Percentiles rank a stretch among this genome's conserved stretches.
phyloP scores from a whole-genome alignment of 2,888 invertebrate genomes.

The Catocala fraxini region DNA sequence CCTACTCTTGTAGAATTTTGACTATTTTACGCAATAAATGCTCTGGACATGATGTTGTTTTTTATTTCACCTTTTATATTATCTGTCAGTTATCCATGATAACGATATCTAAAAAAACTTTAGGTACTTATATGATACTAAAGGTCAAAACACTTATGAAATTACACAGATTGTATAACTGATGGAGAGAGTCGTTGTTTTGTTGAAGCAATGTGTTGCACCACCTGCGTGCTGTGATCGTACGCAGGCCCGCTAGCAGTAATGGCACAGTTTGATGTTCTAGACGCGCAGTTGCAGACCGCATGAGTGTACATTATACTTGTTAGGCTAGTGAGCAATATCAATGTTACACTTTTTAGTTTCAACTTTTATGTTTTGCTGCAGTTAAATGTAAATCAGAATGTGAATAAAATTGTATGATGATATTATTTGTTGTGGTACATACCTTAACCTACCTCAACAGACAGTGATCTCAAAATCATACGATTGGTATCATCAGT shows the following conservation, averaged over 20 bases:
- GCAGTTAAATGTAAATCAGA: constrained; percentile 1
- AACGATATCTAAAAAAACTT: not conserved
- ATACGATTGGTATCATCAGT: no score
- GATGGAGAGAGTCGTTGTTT: constrained; percentile 1
- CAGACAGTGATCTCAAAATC: no score
- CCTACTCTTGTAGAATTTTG: constrained; percentile 87
- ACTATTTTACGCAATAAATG: constrained; percentile 86
- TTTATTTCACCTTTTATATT: constrained; percentile 57
- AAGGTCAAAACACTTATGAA: not conserved
- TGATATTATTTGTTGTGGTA: no score
- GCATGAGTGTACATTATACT: constrained; percentile 11
- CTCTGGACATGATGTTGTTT: constrained; percentile 76
- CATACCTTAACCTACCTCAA: no score
- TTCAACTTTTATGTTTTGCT: constrained; percentile 10
- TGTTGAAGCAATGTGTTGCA: constrained; percentile 5
- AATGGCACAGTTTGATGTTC: constrained; percentile 25
- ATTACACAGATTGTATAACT: constrained; percentile 1
- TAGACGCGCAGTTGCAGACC: constrained; percentile 7
- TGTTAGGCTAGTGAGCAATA: constrained; percentile 7
- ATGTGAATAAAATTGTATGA: constrained; percentile 23
- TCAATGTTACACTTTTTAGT: not conserved
- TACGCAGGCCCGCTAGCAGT: constrained; percentile 6
- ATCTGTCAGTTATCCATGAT: constrained; percentile 3
- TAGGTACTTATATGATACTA: not conserved
- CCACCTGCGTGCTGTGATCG: constrained; percentile 5